These are phyloP conservation scores for Steatornis caripensis DNA, from an alignment of 2,113 vertebrate species.

Conservation along the genomic window DNA sequence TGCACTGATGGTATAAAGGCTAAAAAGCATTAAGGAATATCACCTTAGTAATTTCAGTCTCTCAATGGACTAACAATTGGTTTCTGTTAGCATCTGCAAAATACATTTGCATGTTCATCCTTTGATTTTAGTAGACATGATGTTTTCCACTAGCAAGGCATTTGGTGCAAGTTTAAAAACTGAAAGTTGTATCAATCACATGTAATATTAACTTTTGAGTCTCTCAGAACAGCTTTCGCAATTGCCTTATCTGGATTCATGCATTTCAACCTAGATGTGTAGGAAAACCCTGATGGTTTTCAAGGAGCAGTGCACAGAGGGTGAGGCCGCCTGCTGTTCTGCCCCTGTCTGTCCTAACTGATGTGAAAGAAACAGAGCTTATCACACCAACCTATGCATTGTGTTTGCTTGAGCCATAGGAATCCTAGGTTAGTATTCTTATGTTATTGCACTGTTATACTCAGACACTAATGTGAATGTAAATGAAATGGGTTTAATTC, in stretches of 20 bases:
- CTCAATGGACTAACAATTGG: not conserved
- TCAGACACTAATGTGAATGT: not conserved
- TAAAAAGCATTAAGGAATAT: not conserved
- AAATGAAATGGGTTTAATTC: not conserved
- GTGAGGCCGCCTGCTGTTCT: not conserved
- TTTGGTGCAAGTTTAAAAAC: not conserved
- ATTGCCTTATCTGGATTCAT: not conserved
- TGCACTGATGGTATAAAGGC: not conserved
- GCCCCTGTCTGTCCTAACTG: not conserved
- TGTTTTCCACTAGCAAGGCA: not conserved
- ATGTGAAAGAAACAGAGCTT: not conserved
- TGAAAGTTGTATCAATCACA: not conserved
- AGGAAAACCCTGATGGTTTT: not conserved
- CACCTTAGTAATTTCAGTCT: not conserved
- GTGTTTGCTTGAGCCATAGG: not conserved
- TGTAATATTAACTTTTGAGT: not conserved
- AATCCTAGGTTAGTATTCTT: not conserved
- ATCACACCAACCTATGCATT: fast-evolving
- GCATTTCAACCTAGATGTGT: not conserved
- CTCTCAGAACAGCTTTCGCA: not conserved
- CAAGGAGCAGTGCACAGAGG: not conserved
- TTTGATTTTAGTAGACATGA: not conserved
- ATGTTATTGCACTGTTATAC: not conserved
- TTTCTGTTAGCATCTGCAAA: not conserved
- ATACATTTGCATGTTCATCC: not conserved